phyloP scores from a whole-genome alignment of 2,113 vertebrate species.

The Erythrolamprus reginae region DNA sequence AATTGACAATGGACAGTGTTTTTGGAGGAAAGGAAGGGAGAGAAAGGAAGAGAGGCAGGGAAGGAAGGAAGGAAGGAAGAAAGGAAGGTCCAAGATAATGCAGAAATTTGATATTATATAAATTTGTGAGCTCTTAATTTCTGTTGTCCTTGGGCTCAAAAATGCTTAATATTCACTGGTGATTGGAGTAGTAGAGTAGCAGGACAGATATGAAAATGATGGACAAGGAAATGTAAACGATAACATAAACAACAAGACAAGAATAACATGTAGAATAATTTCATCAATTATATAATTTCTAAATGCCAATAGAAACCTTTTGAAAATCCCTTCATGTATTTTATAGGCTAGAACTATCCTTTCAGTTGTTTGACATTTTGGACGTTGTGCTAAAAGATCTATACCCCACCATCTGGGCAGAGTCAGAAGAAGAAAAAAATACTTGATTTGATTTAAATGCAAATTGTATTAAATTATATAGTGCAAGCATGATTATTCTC shows the following conservation, averaged over 20 bases:
- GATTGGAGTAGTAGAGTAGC: too few relatives aligned
- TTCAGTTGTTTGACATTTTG: background rate
- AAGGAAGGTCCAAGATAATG: background rate
- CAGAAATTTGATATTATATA: background rate
- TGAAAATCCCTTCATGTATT: background rate
- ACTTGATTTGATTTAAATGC: background rate
- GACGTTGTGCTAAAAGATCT: background rate
- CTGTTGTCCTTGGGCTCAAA: background rate
- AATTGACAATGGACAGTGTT: background rate
- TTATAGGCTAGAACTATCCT: background rate
- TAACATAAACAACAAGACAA: background rate
- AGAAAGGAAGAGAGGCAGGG: too few relatives aligned
- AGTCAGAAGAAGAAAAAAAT: background rate
- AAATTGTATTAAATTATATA: background rate
- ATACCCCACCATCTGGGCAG: background rate
- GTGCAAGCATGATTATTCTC: background rate
- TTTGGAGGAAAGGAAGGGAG: background rate
- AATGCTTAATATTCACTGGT: accelerated
- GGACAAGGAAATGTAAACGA: background rate
- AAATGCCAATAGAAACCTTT: background rate
- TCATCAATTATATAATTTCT: background rate
- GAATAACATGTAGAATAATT: background rate
- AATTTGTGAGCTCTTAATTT: background rate
- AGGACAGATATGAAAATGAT: background rate
- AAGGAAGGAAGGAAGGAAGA: background rate